A percentile compares a stretch with the other conserved stretches of the same genome.
Evolutionary conservation across 2,797 vertebrate genomes (phyloP).

Genomic region (Trematomus bernacchii): DNA sequence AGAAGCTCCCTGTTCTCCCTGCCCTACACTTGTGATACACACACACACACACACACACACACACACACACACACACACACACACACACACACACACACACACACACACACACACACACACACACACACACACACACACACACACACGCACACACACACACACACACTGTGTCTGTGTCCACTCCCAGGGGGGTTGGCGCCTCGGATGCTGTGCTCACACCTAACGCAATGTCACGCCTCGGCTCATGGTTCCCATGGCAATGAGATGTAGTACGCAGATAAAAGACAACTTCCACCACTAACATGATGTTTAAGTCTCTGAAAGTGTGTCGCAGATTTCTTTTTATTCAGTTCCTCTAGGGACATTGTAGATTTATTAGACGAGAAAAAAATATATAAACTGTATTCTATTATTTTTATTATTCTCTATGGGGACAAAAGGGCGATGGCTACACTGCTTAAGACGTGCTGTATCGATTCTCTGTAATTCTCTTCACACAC

Average conservation of each 20-base stretch:
- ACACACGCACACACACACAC: neutral
- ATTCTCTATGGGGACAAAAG: constrained; percentile 4
- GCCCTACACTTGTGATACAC: constrained; percentile 1
- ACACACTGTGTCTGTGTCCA: neutral
- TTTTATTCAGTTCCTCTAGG: neutral
- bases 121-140: no score
- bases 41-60: neutral
- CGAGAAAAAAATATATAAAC: neutral
- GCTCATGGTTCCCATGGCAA: constrained; percentile 46
- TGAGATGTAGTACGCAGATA: constrained; percentile 16
- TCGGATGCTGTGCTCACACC: constrained; percentile 49
- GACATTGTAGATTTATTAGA: neutral
- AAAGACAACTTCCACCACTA: constrained; percentile 22
- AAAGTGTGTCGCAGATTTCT: neutral
- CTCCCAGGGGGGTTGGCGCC: constrained; percentile 11
- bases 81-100: no score
- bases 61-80: no score
- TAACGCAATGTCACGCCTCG: constrained; percentile 28
- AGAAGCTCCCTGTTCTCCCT: constrained; percentile 34
- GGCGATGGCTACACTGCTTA: neutral
- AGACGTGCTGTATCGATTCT: constrained; percentile 10
- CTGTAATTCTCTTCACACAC: no score
- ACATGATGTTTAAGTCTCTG: constrained; percentile 23
- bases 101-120: constrained; percentile 6
- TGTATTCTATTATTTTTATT: neutral